Base-by-base conservation (phyloP, 2,888 invertebrate species). In the Onthophagus sagittarius region DNA sequence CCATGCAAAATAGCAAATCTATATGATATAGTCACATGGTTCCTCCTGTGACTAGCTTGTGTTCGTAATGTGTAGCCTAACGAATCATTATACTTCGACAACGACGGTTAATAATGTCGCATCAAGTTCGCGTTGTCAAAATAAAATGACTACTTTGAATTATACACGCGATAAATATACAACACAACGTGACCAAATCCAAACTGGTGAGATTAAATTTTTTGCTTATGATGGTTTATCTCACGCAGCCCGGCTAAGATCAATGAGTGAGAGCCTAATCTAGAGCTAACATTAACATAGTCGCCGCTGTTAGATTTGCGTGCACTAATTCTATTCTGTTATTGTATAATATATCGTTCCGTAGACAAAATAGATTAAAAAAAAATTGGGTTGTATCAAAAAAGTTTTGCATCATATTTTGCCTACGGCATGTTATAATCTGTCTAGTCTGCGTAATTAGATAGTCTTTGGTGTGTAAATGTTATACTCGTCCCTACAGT, bases 1-100 rank as follows among this genome's bases (percentile, higher is more conserved):
- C 90, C 92, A 93, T 93, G 93, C 93, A 92, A 93, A 93, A 92
- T 92, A 90, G 91, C 89, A 89, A 89, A 90, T 89, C 89, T 88
- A 90, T 53, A 80, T 81, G 82, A 84, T 83, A 83, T 82, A 91
- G 90, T 91, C 91, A 92, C 91, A 91, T 92, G 92, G 92, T 92
- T 90, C 90, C 90, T 53, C 90, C 88, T 87, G 83, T 83, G 82
- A 83, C 81, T 79, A 74, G 15, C 67, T 71, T 64, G 32, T 74
- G 72, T 65, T 39, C 70, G 71, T 77, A 76, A 71, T 79, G 78
- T 77, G 76, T 23, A 13, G 15, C 23, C 67, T 67, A 67, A 23
- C 31, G 15, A 67, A 4, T 53, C 39, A 53, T 11, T 11, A 53
- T 53, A 4, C 39, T 53, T 53, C 11, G 39, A 11, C 11, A 53